These are phyloP conservation scores for Orchesellides sinensis DNA, from an alignment of 2,888 invertebrate genomes.

Conservation along the genomic window DNA sequence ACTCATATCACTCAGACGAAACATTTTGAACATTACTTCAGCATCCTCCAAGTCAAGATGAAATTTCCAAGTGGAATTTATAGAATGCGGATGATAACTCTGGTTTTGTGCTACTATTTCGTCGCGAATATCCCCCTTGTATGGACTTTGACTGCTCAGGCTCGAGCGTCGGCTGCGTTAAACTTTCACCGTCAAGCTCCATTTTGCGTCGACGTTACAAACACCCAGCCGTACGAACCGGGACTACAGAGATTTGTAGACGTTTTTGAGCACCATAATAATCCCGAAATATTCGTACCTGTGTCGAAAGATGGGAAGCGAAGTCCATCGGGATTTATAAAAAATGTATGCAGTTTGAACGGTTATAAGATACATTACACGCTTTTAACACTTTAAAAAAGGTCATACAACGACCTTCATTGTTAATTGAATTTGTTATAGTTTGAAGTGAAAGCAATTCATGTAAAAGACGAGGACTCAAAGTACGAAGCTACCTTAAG, in stretches of 20 bases:
- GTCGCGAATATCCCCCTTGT: not conserved
- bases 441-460: slow-evolving; percentile 9
- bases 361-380: too few species aligned
- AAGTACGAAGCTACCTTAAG: not conserved
- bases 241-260: not conserved
- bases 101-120: not conserved
- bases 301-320: not conserved
- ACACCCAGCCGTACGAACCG: not conserved
- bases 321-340: slow-evolving; percentile 10
- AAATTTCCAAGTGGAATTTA: not conserved
- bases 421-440: too few species aligned
- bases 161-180: not conserved
- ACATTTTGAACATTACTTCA: not conserved
- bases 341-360: too few species aligned
- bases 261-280: slow-evolving; percentile 6
- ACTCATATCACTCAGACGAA: too few species aligned
- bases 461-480: slow-evolving; percentile 2
- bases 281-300: not conserved
- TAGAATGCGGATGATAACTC: not conserved
- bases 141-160: not conserved
- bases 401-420: too few species aligned
- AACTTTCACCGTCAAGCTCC: slow-evolving; percentile 13
- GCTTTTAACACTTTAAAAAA: too few species aligned
- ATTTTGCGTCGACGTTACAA: slow-evolving; percentile 21
- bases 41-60: not conserved